Conservation (phyloP, 2,797 vertebrate genomes). For the Botia kubotai region DNA sequence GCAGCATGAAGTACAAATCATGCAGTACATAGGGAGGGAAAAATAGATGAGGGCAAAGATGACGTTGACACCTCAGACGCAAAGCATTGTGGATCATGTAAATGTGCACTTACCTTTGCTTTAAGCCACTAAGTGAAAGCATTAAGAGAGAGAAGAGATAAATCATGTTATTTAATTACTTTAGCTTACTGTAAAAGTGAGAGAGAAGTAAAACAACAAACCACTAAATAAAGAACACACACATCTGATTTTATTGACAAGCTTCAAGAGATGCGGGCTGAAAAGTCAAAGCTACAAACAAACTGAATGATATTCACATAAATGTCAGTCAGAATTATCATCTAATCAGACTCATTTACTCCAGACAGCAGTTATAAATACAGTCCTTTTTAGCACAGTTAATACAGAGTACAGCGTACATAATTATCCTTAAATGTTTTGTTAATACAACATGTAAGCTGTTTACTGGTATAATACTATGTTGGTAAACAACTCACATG, state of each 20-base stretch:
- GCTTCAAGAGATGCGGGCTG: constrained; percentile 18
- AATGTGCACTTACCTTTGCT: constrained; percentile 92
- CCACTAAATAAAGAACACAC: constrained; percentile 18
- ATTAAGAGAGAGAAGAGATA: constrained; percentile 84
- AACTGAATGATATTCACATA: constrained; percentile 31
- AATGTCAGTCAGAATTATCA: constrained; percentile 31
- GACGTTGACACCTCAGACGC: constrained; percentile 8
- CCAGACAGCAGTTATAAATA: constrained; percentile 1
- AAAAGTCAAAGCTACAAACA: constrained; percentile 28
- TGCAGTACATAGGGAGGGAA: background rate
- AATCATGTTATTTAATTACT: constrained; percentile 73
- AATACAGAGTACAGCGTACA: background rate
- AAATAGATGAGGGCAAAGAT: background rate
- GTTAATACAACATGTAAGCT: background rate
- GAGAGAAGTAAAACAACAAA: constrained; percentile 33
- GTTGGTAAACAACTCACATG: background rate
- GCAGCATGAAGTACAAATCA: background rate
- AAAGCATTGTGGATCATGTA: constrained; percentile 8
- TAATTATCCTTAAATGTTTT: background rate
- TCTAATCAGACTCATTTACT: background rate
- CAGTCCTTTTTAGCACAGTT: background rate
- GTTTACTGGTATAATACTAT: background rate
- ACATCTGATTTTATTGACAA: constrained; percentile 26
- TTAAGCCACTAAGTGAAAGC: constrained; percentile 99
- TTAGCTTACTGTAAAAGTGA: constrained; percentile 62